phyloP scores from a whole-genome alignment of 2,888 invertebrate species.

The Chrysolina americana region DNA sequence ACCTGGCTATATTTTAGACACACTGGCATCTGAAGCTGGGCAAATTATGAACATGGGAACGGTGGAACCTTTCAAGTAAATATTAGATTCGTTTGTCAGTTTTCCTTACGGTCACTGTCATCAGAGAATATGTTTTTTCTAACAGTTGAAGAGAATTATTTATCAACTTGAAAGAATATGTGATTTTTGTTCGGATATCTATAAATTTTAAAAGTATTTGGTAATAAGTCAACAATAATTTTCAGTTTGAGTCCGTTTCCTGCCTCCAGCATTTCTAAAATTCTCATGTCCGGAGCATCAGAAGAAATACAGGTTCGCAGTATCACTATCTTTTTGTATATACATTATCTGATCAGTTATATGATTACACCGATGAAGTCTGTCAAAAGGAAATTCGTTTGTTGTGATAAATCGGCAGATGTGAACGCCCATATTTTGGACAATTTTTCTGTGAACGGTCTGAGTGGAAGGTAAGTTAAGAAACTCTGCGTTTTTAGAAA shows the following conservation, averaged over 20 bases:
- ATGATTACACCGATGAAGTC: constrained; percentile 56
- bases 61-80: constrained; percentile 47
- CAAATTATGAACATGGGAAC: constrained; percentile 44
- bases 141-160: too few relatives aligned
- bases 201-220: background rate
- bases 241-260: constrained; percentile 56
- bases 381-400: constrained; percentile 58
- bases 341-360: constrained; percentile 63
- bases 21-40: constrained; percentile 57
- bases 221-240: constrained; percentile 30
- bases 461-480: constrained; percentile 54
- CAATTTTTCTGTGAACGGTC: constrained; percentile 57
- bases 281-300: constrained; percentile 45
- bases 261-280: constrained; percentile 49
- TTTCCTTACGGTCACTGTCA: too few relatives aligned
- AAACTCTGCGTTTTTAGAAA: too few relatives aligned
- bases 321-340: constrained; percentile 62
- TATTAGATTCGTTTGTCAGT: background rate
- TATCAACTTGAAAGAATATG: too few relatives aligned
- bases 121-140: too few relatives aligned
- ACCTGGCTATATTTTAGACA: constrained; percentile 67
- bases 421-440: constrained; percentile 62
- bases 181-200: too few relatives aligned
- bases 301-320: constrained; percentile 53
- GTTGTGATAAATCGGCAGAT: constrained; percentile 61